Conservation (phyloP, 2,888 invertebrate genomes). For the Hololepta plana region DNA sequence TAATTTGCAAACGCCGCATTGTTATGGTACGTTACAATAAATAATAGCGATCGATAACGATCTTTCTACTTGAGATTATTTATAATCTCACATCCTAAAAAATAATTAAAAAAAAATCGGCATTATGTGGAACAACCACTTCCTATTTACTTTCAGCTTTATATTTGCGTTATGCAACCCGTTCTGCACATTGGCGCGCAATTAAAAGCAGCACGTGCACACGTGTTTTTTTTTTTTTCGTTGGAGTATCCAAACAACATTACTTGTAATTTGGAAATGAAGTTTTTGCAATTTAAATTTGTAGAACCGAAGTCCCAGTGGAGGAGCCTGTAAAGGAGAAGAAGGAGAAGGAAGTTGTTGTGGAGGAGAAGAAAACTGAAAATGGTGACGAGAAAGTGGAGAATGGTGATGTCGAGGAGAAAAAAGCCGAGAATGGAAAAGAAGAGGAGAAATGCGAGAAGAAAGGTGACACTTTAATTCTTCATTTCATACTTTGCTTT, state of each 20-base stretch:
- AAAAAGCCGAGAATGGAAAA: constrained; percentile 25
- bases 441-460: constrained; percentile 30
- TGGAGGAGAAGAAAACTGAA: constrained; percentile 20
- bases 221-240: background rate
- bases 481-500: constrained; percentile 6
- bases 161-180: constrained; percentile 2
- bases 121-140: too few relatives aligned
- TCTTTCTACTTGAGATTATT: too few relatives aligned
- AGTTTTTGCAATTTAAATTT: too few relatives aligned
- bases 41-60: too few relatives aligned
- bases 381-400: constrained; percentile 28
- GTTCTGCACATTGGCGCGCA: background rate
- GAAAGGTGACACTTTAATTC: too few relatives aligned
- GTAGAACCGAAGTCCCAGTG: constrained; percentile 9
- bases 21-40: too few relatives aligned
- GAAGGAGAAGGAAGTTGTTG: constrained; percentile 17
- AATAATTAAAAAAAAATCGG: too few relatives aligned
- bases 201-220: background rate
- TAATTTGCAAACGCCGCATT: too few relatives aligned
- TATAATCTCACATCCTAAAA: too few relatives aligned
- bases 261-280: too few relatives aligned
- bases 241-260: constrained; percentile 4
- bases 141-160: background rate
- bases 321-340: constrained; percentile 19
- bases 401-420: constrained; percentile 26